Base-by-base conservation (phyloP, 2,797 vertebrate genomes). In the Botia almorhae region DNA sequence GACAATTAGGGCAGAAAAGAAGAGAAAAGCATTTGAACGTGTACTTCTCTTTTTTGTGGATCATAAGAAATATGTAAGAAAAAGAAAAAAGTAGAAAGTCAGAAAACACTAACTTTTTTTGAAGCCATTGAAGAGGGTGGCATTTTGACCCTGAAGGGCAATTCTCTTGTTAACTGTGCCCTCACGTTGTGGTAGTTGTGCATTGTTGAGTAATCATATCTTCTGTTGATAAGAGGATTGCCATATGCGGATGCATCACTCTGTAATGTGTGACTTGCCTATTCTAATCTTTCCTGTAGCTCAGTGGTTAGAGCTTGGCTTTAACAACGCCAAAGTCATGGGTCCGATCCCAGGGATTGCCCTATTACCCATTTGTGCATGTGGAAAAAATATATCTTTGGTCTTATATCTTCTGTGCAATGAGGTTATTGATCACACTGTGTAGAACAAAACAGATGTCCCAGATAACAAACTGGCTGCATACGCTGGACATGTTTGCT, bases 361-460 rank as follows among this genome's bases (percentile, higher is more conserved):
- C 33, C 14, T 7, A 48, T 1, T 17, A 19, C 11, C 12, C 12
- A 75, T 19, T 39, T 48, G 7, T 55, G 19, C 55, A 29, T 55
- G 63, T 67, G 19, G 19, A 76, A 55, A 67, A 23, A 67, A 46
- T 26, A 68, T 69, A 77, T 68, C 33, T 56, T 14, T 12, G 19
- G 51, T 68, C 74, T 21, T 14, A 26, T 29, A 77, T 68, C 51
- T 48, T 19, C 36, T 68, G 51, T 58, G 19, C 16, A 48, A 64
- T 19, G 16, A 1, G 10, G 50, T 69, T 46, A 69, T 77, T 77
- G 51, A 77, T 77, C 75, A 77, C 33, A 26, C 50, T 46, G 19
- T 46, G 74, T 26, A 68, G 36, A 77, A 77, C 73, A 43, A 77
- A 68, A 58, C 1, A 17, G 39, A 11, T 21, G 21, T 14, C 51